Evolutionary conservation across 2,113 vertebrate species (phyloP), one percentile per base, ranked within the genome.

Genomic region (Amphiprion ocellaris): DNA sequence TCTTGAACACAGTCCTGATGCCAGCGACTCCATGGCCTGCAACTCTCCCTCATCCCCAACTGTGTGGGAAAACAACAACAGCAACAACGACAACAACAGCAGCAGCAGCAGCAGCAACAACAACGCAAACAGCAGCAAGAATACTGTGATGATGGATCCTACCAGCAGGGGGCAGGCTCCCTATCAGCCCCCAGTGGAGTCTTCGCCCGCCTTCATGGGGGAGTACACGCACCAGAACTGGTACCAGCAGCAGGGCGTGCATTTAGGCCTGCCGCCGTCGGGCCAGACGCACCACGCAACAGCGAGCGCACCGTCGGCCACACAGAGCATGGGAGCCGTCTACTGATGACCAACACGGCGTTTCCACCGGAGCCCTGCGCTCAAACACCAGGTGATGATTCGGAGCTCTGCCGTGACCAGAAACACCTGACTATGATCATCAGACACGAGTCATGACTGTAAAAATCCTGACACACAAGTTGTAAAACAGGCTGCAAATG

Each of bases 1-100:
- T 0, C 86, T 97, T 53, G 97, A 98, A 70, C 96, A 97, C 84
- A 98, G 97, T 64, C 97, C 97, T n/a, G 96, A 97, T 39, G 96
- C 97, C 86, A 98, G 97, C 15, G 97, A 98, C 47, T 97, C 97
- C 81, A 98, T 98, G 97, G 96, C 97, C 72, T 98, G 97, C 91
- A 97, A 98, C 88, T 98, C 97, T 0, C 97, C 97, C 0, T 94
- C 96, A 0, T 98, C 97, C 0, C 97, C 97, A 0, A 92, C 96
- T 21, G 93, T 95, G 69, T 98, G 97, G 97, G 97, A 98, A 83
- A 96, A 88, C 74, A 94, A 86, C 75, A 92, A 21, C 72, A 78
- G 7, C 39, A 72, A 24, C 17, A 72, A 15, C 41, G 85, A 16
- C 53, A 82, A 30, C 44, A 83, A 10, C 55, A 52, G 5, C 72